These are phyloP conservation scores for Drosophila melanogaster DNA, from an alignment of 1,140 invertebrate genomes.

Conservation along the genomic window DNA sequence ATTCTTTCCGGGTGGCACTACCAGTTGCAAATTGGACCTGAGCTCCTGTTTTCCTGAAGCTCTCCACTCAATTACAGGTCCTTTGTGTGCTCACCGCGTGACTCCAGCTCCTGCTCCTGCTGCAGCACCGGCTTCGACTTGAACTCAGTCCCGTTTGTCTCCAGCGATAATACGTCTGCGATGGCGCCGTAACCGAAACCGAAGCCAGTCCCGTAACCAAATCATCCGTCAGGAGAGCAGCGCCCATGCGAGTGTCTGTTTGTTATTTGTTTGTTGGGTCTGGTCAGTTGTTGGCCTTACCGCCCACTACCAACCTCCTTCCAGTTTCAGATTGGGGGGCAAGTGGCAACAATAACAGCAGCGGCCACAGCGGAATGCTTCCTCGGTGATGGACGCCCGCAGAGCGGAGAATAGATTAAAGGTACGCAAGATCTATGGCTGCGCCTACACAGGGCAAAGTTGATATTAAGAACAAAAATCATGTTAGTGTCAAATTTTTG, in stretches of 20 bases:
- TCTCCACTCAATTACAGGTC: slow-evolving; percentile 75
- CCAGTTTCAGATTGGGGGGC: no score
- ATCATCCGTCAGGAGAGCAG: slow-evolving; percentile 61
- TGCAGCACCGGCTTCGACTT: slow-evolving; percentile 4
- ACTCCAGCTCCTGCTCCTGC: background rate
- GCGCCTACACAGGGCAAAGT: background rate
- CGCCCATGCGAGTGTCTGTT: slow-evolving; percentile 11
- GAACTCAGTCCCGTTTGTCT: slow-evolving; percentile 11
- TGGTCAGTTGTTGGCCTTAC: slow-evolving; percentile 40
- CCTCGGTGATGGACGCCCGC: slow-evolving; percentile 1
- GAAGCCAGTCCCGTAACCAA: slow-evolving; percentile 71
- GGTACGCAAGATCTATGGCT: background rate
- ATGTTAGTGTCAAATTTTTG: no score
- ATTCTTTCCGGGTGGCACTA: background rate
- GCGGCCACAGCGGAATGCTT: slow-evolving; percentile 20
- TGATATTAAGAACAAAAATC: no score
- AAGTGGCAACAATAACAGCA: slow-evolving; percentile 57
- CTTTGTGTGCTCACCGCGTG: slow-evolving; percentile 54
- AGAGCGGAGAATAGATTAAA: slow-evolving; percentile 36
- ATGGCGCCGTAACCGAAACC: slow-evolving; percentile 46
- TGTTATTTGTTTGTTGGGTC: slow-evolving; percentile 47
- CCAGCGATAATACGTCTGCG: slow-evolving; percentile 8
- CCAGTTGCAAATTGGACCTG: slow-evolving; percentile 44
- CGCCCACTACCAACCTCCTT: slow-evolving; percentile 6
- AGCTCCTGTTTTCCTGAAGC: slow-evolving; percentile 48